A percentile compares a stretch with the other conserved stretches of the same genome.
Evolutionary conservation across 2,113 vertebrate genomes (phyloP).

Genomic region (Polyodon spathula): DNA sequence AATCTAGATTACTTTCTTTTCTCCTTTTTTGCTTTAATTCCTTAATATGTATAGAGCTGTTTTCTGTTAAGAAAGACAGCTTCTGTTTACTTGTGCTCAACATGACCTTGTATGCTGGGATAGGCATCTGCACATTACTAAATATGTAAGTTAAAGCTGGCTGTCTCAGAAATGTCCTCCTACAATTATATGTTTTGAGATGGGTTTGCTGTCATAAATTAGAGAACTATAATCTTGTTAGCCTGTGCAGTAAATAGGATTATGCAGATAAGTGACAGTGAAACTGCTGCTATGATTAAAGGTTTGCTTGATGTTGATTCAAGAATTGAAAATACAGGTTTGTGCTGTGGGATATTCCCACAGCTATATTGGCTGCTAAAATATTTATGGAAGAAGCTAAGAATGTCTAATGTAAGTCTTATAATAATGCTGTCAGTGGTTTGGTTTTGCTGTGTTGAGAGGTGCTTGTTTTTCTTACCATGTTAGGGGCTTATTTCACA

Average conservation of each 20-base stretch:
- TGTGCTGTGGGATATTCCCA: background rate
- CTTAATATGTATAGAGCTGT: background rate
- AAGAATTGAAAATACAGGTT: background rate
- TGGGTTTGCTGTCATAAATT: background rate
- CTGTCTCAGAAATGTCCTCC: background rate
- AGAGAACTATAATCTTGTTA: conserved; percentile 5
- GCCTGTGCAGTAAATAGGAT: background rate
- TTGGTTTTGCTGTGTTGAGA: too few species aligned
- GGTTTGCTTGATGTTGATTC: background rate
- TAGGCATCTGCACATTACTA: background rate
- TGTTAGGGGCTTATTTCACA: too few species aligned
- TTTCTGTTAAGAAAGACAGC: background rate
- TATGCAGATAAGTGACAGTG: conserved; percentile 1
- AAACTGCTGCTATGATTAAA: background rate
- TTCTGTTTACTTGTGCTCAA: background rate
- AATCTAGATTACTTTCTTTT: background rate
- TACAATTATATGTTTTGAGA: conserved; percentile 2
- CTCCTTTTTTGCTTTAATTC: background rate
- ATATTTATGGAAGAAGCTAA: background rate
- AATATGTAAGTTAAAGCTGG: background rate
- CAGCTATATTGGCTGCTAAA: background rate
- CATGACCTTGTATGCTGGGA: background rate
- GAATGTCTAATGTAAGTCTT: background rate
- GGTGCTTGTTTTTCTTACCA: too few species aligned
- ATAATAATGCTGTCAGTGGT: background rate